A percentile compares a stretch with the other conserved stretches of the same genome.
These are phyloP conservation scores for Papilio dardanus DNA, from an alignment of 1,140 invertebrate species.

Conservation along the genomic window DNA sequence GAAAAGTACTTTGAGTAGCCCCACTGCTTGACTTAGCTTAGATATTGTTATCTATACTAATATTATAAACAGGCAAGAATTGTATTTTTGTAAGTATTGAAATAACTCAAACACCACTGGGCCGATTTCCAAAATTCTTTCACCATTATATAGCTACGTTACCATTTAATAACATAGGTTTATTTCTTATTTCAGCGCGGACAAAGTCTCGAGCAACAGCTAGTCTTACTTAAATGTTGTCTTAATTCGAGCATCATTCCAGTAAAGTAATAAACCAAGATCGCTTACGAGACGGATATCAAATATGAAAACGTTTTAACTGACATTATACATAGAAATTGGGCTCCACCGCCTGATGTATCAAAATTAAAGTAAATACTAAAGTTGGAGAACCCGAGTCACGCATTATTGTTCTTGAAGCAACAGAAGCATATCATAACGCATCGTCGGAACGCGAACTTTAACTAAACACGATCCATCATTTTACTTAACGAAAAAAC, in stretches of 20 bases:
- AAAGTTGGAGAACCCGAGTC: conserved; percentile 6
- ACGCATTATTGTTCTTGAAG: conserved; percentile 25
- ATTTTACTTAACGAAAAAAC: conserved; percentile 27
- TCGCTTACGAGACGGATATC: not conserved
- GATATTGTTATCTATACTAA: not conserved
- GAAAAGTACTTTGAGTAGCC: too few species aligned
- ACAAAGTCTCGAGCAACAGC: too few species aligned
- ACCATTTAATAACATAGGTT: too few species aligned
- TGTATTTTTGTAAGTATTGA: too few species aligned
- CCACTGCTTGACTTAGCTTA: not conserved
- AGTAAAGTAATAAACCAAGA: not conserved
- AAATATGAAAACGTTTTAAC: conserved; percentile 9
- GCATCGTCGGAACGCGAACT: conserved; percentile 16
- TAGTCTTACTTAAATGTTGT: too few species aligned
- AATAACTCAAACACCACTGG: too few species aligned
- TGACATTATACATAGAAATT: not conserved
- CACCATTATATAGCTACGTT: too few species aligned
- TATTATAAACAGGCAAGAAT: too few species aligned
- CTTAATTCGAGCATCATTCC: not conserved
- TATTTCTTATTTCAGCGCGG: too few species aligned
- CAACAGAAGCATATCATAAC: conserved; percentile 22
- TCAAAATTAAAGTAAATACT: conserved; percentile 36
- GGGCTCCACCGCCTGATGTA: not conserved
- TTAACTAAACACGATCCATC: conserved; percentile 32
- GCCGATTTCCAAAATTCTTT: too few species aligned